Evolutionary conservation across 2,113 vertebrate species (phyloP), one percentile per base, ranked within the genome.

Genomic region (Lathamus discolor): DNA sequence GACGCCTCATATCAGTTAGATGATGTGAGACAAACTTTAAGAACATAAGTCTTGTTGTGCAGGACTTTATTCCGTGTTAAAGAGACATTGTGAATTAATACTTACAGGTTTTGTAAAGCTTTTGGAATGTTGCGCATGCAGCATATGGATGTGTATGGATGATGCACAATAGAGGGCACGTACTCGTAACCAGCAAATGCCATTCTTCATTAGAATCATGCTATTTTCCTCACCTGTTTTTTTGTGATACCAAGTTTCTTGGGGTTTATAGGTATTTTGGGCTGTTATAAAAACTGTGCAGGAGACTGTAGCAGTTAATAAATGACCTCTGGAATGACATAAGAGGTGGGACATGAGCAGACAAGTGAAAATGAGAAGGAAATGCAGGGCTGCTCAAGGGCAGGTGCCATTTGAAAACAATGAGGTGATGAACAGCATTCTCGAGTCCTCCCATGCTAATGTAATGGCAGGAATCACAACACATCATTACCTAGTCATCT

Each of bases 381-480:
- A 84, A 72, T 73, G 23, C 64, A 83, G 91, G 87, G 73, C 11
- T 1, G 22, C 69, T 88, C 63, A 44, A 87, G 91, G 89, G 55
- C 91, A 91, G 76, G 77, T 84, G 77, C 88, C 77, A 89, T 69
- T 90, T 83, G 95, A 95, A 96, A 98, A 95, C 69, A 88, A 66
- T 33, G 33, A 92, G 73, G 91, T 80, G 86, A 85, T 83, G 88
- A 91, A 75, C 39, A 28, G 72, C 73, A 85, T 91, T 88, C 94
- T 90, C 46, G 29, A 91, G 95, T 94, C 94, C 91, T 95, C 87
- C 95, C 92, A 66, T 39, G 80, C 61, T 68, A 46, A 72, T n/a
- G 59, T 75, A 86, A 82, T 59, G 83, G 85, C 79, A 80, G 78
- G 74, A 72, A 94, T 96, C 95, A 95, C 95, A 97, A 96, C 96